A percentile compares a stretch with the other conserved stretches of the same genome.
Evolutionary conservation across 2,797 vertebrate species (phyloP).

Genomic region (Carduelis carduelis): DNA sequence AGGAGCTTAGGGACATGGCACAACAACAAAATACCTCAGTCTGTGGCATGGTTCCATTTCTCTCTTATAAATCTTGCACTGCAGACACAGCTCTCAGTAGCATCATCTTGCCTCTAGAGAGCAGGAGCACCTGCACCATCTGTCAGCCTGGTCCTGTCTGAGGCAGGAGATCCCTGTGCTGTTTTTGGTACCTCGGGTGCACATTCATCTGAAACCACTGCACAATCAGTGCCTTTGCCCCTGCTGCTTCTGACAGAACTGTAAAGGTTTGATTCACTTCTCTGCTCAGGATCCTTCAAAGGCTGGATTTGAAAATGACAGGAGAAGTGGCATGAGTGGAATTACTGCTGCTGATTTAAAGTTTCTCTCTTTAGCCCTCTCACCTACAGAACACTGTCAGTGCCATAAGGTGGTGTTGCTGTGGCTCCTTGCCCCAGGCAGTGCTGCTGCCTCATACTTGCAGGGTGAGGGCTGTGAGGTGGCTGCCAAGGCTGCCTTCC

Average conservation of each 20-base stretch:
- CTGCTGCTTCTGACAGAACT: not conserved
- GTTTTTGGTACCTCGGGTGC: not conserved
- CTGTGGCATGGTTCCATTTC: not conserved
- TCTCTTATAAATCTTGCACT: not conserved
- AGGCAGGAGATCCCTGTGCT: not conserved
- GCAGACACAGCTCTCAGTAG: not conserved
- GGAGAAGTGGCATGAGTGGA: not conserved
- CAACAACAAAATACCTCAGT: not conserved
- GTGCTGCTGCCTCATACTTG: not conserved
- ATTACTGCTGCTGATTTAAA: not conserved
- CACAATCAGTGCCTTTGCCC: not conserved
- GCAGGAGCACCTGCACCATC: not conserved
- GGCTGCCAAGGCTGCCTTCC: not conserved
- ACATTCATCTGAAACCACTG: not conserved
- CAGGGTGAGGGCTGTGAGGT: not conserved
- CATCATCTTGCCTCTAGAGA: not conserved
- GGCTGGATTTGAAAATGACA: not conserved
- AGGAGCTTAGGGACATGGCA: not conserved
- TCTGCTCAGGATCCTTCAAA: not conserved
- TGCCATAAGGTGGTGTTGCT: not conserved
- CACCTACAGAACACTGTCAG: not conserved
- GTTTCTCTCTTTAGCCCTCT: not conserved
- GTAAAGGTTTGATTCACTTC: not conserved
- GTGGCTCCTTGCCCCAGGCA: rapidly evolving
- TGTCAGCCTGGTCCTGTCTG: not conserved